Evolutionary conservation across 2,888 invertebrate species (phyloP), one percentile per base, ranked within the genome.

Genomic region (Plemyria rubiginata): DNA sequence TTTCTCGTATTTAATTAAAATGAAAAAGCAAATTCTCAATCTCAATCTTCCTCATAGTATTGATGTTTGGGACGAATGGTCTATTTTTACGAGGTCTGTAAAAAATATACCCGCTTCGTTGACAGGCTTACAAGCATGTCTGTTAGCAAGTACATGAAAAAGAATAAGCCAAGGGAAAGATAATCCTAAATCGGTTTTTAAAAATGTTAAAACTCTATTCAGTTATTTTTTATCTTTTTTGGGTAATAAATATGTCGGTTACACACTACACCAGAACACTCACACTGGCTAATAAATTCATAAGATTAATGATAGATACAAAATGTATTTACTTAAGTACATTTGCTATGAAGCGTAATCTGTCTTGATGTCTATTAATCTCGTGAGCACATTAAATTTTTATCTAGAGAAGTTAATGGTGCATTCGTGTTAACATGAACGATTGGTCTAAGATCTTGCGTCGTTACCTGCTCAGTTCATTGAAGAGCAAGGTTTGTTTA

Each of bases 271-370:
- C 75, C 78, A 82, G 84, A 81, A 85, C 82, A 79, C 81, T 78
- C 73, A 82, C 81, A 78, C 79, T 74, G 82, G 74, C 78, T 81
- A 82, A 91, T 90, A 91, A 91, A 90, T 91, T 79, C 77, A 76
- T 73, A 81, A 88, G 90, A 90, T 90, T 87, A 88, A 91, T 88
- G 90, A 84, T 82, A 82, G 83, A 87, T 87, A 84, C 85, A 75
- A 81, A 84, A 87, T 87, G 82, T 87, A 87, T 88, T 85, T 85
- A 85, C 85, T 86, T 87, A 87, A 85, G 81, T 85, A 87, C 85
- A 78, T 84, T 82, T 78, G 74, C 81, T 79, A 77, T 88, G 85
- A 85, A 87, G 87, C 82, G 79, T 88, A 84, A 88, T 88, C 85
- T 86, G 81, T 85, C 80, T 78, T 82, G 85, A 82, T 71, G 77